These are phyloP conservation scores for Melolontha melolontha DNA, from an alignment of 2,888 invertebrate species.

Conservation along the genomic window DNA sequence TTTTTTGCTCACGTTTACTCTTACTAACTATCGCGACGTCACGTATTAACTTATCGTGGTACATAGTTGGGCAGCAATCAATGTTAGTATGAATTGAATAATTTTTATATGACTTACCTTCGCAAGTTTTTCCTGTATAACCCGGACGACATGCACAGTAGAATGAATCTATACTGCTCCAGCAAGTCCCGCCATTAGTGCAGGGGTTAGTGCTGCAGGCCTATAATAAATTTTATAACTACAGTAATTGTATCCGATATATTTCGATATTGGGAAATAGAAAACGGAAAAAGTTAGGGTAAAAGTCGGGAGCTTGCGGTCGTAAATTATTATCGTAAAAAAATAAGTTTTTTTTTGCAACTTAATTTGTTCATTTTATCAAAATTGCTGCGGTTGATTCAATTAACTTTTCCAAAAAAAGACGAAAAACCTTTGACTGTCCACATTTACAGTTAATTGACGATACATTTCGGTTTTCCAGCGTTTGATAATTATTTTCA, in stretches of 20 bases:
- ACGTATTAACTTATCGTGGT: slow-evolving; percentile 1
- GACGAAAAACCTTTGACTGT: neutral
- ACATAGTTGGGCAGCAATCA: slow-evolving; percentile 1
- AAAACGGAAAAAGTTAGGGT: neutral
- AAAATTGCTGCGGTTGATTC: neutral
- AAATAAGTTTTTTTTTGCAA: too few relatives aligned
- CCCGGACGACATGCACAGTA: slow-evolving; percentile 85
- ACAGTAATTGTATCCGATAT: neutral
- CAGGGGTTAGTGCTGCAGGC: slow-evolving; percentile 79
- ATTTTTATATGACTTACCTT: slow-evolving; percentile 68
- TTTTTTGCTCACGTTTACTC: too few relatives aligned
- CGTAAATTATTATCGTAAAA: too few relatives aligned
- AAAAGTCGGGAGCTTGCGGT: too few relatives aligned
- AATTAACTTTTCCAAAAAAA: neutral
- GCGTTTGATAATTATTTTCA: slow-evolving; percentile 8
- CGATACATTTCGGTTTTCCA: neutral
- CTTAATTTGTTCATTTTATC: neutral
- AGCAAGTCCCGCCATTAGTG: slow-evolving; percentile 82
- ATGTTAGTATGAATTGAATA: slow-evolving; percentile 7
- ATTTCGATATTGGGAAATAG: slow-evolving; percentile 9
- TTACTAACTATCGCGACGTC: too few relatives aligned
- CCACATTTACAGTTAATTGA: slow-evolving; percentile 10
- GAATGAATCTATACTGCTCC: slow-evolving; percentile 80
- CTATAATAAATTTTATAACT: slow-evolving; percentile 63
- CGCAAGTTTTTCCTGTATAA: slow-evolving; percentile 83